phyloP scores from a whole-genome alignment of 2,888 invertebrate genomes.

The Fissipunctia ypsillon region DNA sequence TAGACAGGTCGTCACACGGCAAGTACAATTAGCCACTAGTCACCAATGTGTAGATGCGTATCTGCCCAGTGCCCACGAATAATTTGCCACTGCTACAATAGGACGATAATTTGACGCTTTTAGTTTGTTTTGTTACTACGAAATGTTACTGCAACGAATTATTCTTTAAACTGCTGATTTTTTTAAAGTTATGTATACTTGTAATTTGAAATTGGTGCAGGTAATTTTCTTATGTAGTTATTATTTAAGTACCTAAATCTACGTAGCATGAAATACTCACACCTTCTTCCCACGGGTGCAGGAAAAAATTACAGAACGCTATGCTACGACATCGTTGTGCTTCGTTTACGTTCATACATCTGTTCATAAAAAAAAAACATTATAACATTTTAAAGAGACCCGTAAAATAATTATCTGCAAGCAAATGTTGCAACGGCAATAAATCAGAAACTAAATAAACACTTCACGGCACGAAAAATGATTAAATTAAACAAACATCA shows the following conservation, averaged over 20 bases:
- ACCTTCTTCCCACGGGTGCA: neutral
- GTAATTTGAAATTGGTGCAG: neutral
- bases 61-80: conserved; percentile 58
- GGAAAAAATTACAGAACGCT: neutral
- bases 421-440: conserved; percentile 47
- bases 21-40: conserved; percentile 55
- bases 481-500: conserved; percentile 57
- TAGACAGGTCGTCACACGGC: conserved; percentile 52
- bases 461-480: conserved; percentile 51
- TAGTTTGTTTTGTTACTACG: conserved; percentile 17
- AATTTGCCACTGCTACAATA: conserved; percentile 58
- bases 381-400: neutral
- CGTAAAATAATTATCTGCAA: conserved; percentile 14
- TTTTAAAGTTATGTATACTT: neutral
- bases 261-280: neutral
- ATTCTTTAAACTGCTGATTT: neutral
- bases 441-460: conserved; percentile 61
- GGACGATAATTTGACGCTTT: conserved; percentile 55
- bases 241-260: neutral
- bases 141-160: neutral
- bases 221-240: neutral
- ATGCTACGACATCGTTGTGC: neutral
- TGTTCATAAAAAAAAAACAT: too few relatives aligned
- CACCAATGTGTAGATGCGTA: conserved; percentile 55
- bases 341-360: neutral